Percentiles rank a stretch among this genome's conserved stretches.
Evolutionary conservation across 2,888 invertebrate genomes (phyloP).

Genomic region (Leptopilina drosophilae): DNA sequence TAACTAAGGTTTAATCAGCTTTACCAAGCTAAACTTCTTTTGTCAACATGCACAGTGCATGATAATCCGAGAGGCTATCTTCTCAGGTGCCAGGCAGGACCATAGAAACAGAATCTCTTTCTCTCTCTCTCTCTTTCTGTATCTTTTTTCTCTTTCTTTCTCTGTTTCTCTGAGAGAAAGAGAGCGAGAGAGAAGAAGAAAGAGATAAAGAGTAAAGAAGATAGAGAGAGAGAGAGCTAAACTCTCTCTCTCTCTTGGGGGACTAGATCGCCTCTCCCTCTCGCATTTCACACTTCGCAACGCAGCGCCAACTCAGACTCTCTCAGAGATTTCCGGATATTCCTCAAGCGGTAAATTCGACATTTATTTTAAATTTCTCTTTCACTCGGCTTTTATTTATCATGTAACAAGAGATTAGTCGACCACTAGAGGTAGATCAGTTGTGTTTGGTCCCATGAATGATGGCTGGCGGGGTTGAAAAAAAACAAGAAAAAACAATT

Average conservation of each 20-base stretch:
- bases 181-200: too few species aligned
- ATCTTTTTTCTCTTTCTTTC: too few species aligned
- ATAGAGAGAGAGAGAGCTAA: too few species aligned
- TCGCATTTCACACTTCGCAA: neutral
- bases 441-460: neutral
- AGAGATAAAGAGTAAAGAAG: too few species aligned
- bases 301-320: neutral
- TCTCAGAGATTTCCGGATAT: neutral
- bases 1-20: constrained; percentile 77
- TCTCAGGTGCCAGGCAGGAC: constrained; percentile 53
- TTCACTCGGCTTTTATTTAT: constrained; percentile 3
- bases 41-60: constrained; percentile 74
- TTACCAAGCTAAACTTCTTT: constrained; percentile 76
- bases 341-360: too few species aligned
- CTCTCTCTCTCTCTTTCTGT: too few species aligned
- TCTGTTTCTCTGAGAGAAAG: too few species aligned
- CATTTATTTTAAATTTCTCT: neutral
- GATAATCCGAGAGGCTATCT: constrained; percentile 74
- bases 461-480: too few species aligned
- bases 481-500: too few species aligned
- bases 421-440: neutral
- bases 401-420: neutral
- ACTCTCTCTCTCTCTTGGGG: too few species aligned
- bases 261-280: neutral
- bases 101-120: too few species aligned